phyloP scores from a whole-genome alignment of 2,797 vertebrate genomes.

The Macroramphosus scolopax region DNA sequence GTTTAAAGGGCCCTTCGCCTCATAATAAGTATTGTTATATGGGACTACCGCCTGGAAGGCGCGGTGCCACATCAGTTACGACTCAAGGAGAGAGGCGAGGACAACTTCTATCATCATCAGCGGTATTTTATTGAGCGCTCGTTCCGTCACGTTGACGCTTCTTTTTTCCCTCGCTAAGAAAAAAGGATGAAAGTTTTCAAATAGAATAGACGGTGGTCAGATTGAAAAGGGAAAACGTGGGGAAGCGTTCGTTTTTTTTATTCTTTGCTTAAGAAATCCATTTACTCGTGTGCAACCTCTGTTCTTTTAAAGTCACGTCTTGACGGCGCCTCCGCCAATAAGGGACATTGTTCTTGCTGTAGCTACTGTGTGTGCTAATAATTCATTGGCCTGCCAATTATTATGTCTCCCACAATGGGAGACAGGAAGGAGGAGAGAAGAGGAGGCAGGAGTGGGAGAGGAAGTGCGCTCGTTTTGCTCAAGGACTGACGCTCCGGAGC shows the following conservation, averaged over 20 bases:
- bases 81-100: constrained; percentile 76
- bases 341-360: constrained; percentile 58
- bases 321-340: constrained; percentile 54
- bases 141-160: constrained; percentile 69
- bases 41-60: constrained; percentile 60
- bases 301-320: constrained; percentile 67
- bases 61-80: constrained; percentile 65
- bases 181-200: constrained; percentile 61
- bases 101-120: constrained; percentile 71
- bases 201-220: constrained; percentile 53
- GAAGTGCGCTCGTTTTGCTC: constrained; percentile 56
- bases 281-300: constrained; percentile 62
- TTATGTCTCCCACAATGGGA: constrained; percentile 60
- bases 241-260: constrained; percentile 43
- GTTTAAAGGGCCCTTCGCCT: constrained; percentile 76
- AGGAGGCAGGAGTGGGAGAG: constrained; percentile 44
- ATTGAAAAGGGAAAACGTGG: constrained; percentile 45
- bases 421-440: constrained; percentile 45
- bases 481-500: constrained; percentile 66
- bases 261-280: constrained; percentile 60
- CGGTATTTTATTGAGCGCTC: constrained; percentile 65
- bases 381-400: constrained; percentile 77
- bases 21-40: constrained; percentile 77
- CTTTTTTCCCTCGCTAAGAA: constrained; percentile 56
- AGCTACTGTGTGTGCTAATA: constrained; percentile 65